A percentile compares a stretch with the other conserved stretches of the same genome.
phyloP scores from a whole-genome alignment of 2,888 invertebrate genomes.

The Athrips mouffetella region DNA sequence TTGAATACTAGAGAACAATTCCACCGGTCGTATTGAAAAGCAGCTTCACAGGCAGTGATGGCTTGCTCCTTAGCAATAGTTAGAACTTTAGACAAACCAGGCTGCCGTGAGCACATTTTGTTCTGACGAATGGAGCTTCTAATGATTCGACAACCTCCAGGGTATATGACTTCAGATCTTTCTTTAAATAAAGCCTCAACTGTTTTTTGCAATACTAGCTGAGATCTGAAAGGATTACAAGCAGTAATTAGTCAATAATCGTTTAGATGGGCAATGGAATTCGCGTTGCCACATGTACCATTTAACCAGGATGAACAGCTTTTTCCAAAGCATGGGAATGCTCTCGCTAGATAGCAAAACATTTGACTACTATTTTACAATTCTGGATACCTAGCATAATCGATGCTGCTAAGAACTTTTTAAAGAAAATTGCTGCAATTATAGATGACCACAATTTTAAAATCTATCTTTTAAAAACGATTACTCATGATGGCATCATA shows the following conservation, averaged over 20 bases:
- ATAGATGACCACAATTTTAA: no score
- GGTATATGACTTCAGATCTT: conserved; percentile 48
- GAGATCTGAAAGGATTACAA: conserved; percentile 55
- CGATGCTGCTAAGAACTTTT: no score
- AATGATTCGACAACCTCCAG: conserved; percentile 78
- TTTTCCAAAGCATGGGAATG: no score
- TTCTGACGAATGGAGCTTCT: conserved; percentile 79
- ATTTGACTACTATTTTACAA: neutral
- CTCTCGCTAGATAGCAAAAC: no score
- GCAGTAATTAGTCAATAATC: no score
- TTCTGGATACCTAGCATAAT: no score
- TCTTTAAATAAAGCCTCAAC: conserved; percentile 59
- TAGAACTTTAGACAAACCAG: conserved; percentile 73
- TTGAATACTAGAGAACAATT: conserved; percentile 81
- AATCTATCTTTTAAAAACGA: no score
- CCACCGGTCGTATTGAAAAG: conserved; percentile 84
- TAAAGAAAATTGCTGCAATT: no score
- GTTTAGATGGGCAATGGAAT: no score
- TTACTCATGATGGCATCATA: no score
- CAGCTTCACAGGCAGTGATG: conserved; percentile 79
- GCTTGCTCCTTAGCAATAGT: conserved; percentile 79
- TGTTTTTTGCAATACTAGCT: conserved; percentile 61
- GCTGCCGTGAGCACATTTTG: conserved; percentile 80
- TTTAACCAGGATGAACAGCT: no score
- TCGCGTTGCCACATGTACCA: no score